Conservation (phyloP, 2,888 invertebrate genomes). For the Iphiclides podalirius region DNA sequence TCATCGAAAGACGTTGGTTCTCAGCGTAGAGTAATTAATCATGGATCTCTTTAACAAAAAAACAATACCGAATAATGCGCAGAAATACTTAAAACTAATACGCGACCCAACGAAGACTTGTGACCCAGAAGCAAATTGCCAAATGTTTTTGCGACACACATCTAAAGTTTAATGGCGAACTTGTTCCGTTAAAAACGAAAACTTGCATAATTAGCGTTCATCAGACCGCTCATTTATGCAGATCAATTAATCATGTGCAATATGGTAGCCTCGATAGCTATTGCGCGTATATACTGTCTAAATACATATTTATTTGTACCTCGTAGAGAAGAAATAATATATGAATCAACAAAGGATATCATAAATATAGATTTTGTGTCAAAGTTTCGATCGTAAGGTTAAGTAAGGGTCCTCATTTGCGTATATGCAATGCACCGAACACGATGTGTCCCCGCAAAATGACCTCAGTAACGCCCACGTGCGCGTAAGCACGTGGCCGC, state of each 20-base stretch:
- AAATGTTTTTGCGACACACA: neutral
- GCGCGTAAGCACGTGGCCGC: slow-evolving; percentile 44
- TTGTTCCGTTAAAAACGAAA: neutral
- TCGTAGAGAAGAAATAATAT: no score
- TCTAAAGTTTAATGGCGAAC: neutral
- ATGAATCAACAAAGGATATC: no score
- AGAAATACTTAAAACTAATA: neutral
- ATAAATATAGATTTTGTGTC: no score
- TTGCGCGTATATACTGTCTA: no score
- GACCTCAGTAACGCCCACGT: slow-evolving; percentile 39
- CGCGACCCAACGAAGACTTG: neutral
- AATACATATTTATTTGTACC: no score
- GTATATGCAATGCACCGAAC: slow-evolving; percentile 30
- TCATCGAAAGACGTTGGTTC: slow-evolving; percentile 3
- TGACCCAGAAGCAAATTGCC: neutral
- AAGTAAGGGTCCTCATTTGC: neutral
- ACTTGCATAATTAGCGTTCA: neutral
- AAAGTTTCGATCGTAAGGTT: no score
- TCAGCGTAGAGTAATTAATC: slow-evolving; percentile 18
- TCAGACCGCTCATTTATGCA: neutral
- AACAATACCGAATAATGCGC: neutral
- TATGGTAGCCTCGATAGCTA: no score
- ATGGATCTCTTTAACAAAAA: neutral
- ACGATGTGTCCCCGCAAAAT: slow-evolving; percentile 8
- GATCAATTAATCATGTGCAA: neutral